Evolutionary conservation across 1,140 invertebrate genomes (phyloP).

Genomic region (Lanistes nyassanus): DNA sequence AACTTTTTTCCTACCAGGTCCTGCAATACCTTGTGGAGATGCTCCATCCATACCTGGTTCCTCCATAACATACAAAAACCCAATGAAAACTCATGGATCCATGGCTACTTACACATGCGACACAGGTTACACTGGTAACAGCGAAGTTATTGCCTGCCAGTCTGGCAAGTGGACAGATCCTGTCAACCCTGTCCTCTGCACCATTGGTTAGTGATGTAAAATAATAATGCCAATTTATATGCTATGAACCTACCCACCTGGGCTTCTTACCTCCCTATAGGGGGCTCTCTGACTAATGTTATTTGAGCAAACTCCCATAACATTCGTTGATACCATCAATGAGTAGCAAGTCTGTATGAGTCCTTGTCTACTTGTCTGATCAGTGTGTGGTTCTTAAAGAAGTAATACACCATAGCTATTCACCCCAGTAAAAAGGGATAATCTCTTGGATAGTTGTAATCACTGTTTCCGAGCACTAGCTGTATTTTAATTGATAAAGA

Average conservation of each 20-base stretch:
- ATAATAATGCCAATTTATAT: too few species aligned
- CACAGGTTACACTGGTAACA: background rate
- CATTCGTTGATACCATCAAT: background rate
- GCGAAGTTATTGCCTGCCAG: background rate
- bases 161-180: conserved; percentile 5
- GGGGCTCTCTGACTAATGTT: too few species aligned
- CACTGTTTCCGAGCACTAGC: too few species aligned
- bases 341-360: background rate
- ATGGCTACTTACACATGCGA: conserved; percentile 14
- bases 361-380: background rate
- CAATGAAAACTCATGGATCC: background rate
- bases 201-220: background rate
- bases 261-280: too few species aligned
- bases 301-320: too few species aligned
- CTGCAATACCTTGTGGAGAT: conserved; percentile 1
- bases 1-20: too few species aligned
- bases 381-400: too few species aligned
- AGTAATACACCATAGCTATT: too few species aligned
- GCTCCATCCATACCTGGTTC: background rate
- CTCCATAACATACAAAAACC: conserved; percentile 10
- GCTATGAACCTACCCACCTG: too few species aligned
- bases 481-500: too few species aligned
- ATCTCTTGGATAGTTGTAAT: too few species aligned
- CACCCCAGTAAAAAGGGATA: too few species aligned
- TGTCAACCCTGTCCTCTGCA: background rate